Evolutionary conservation across 1,140 invertebrate species (phyloP), one percentile per base, ranked within the genome.

Genomic region (Proctacanthus coquilletti): DNA sequence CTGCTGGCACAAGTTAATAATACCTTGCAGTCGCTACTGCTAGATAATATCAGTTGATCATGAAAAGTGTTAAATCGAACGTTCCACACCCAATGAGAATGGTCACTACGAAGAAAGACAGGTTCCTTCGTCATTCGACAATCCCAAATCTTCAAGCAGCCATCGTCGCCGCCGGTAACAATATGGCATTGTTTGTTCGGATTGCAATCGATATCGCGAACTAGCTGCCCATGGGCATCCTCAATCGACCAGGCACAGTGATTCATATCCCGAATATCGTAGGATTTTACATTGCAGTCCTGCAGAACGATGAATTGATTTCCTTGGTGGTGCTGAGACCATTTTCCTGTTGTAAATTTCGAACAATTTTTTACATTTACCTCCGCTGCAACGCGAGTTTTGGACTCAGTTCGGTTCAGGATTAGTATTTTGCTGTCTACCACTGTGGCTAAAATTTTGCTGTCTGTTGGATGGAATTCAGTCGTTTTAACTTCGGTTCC

Each of bases 81-180:
- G 36, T 73, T 80, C 91, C 91, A 96, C 11, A 95, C 77, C 93
- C 93, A 97, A 62, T 97, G 93, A 0, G 89, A 91, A 64, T 97
- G 93, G 65, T 94, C 85, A 46, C 74, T 76, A 38, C 89, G 65
- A 2, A 74, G 75, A 49, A 87, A 75, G 4, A 94, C 65, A 2
- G 89, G 80, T 49, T 81, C 72, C 18, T 64, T 70, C 2, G 77
- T 64, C 53, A 86, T 83, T 39, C 94, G 68, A 46, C 88, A 80
- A 58, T 98, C 94, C 93, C 94, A 98, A 48, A 98, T 92, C 57
- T 91, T 91, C 21, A 87, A 72, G 29, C 76, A 78, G 4, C 89
- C 91, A 63, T 98, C 93, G 60, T 98, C 93, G 3, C 93, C 93
- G 49, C 88, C 93, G 11, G 82, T 93, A 2, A 84, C 86, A 40